Percentiles rank a stretch among this genome's conserved stretches.
Conservation (phyloP, 1,140 invertebrate species). For the Temnothorax nylanderi region DNA sequence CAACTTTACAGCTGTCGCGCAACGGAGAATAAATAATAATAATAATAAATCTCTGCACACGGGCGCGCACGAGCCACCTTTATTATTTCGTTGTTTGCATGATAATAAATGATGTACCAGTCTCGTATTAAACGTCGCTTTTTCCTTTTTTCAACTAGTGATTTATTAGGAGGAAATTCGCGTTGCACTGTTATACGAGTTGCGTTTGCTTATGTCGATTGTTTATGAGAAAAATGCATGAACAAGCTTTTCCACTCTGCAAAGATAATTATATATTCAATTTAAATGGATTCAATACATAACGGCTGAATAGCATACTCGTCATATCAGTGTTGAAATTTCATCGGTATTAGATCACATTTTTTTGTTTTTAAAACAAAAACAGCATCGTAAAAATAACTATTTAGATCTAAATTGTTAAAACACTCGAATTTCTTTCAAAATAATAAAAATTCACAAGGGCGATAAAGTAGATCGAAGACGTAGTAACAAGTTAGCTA, state of each 20-base stretch:
- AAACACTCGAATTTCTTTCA: not conserved
- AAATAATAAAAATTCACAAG: not conserved
- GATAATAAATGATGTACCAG: conserved; percentile 20
- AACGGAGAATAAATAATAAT: conserved; percentile 38
- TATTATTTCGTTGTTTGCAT: conserved; percentile 41
- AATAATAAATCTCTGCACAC: conserved; percentile 33
- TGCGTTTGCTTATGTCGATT: not conserved
- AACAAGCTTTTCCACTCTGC: not conserved
- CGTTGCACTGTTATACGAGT: not conserved
- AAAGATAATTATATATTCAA: not conserved
- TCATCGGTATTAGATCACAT: not conserved
- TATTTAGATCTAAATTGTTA: not conserved
- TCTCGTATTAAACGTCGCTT: conserved; percentile 17
- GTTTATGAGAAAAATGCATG: conserved; percentile 15
- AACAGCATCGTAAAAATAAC: not conserved
- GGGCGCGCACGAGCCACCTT: not conserved
- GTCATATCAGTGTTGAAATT: not conserved
- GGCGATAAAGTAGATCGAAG: not conserved
- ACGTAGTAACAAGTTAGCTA: not conserved
- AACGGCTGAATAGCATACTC: not conserved
- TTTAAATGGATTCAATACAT: not conserved
- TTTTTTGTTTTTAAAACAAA: not conserved
- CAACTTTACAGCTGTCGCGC: conserved; percentile 26
- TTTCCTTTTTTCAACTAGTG: not conserved
- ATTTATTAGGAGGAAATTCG: not conserved